These are phyloP conservation scores for Enteromius trimaculatus DNA, from an alignment of 2,797 vertebrate genomes.

Conservation along the genomic window DNA sequence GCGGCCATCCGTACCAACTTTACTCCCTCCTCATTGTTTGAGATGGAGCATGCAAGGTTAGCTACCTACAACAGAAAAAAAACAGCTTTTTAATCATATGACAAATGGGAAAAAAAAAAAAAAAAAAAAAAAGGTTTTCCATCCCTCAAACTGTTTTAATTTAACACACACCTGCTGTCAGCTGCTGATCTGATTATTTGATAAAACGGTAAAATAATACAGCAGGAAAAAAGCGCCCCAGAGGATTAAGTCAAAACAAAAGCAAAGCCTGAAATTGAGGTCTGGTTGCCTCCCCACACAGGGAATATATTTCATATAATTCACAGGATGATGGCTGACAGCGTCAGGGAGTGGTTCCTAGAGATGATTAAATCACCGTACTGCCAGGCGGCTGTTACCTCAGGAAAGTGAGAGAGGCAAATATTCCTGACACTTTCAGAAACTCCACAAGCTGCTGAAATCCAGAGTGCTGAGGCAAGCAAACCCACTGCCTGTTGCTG, in stretches of 20 bases:
- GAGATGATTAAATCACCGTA: constrained; percentile 66
- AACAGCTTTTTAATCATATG: constrained; percentile 59
- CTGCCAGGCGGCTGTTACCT: constrained; percentile 65
- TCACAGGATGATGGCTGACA: constrained; percentile 52
- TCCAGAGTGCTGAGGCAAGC: constrained; percentile 68
- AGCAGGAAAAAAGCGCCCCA: not conserved
- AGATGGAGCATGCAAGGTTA: constrained; percentile 98
- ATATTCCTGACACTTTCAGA: constrained; percentile 71
- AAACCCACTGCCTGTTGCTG: constrained; percentile 61
- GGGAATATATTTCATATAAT: constrained; percentile 59
- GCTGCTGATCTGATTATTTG: constrained; percentile 63
- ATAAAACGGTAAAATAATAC: constrained; percentile 67
- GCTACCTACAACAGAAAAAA: constrained; percentile 84
- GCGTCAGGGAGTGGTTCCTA: constrained; percentile 55
- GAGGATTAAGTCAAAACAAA: constrained; percentile 55
- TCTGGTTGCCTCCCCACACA: constrained; percentile 28
- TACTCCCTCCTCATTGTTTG: constrained; percentile 98
- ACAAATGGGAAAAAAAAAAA: constrained; percentile 33
- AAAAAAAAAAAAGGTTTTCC: not conserved
- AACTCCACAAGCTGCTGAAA: constrained; percentile 61
- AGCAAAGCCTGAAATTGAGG: constrained; percentile 50
- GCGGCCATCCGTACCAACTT: constrained; percentile 98
- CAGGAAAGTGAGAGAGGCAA: constrained; percentile 65
- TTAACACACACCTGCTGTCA: constrained; percentile 25
- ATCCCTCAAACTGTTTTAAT: constrained; percentile 26